A percentile compares a stretch with the other conserved stretches of the same genome.
Conservation (phyloP, 2,113 vertebrate genomes). For the Passer domesticus region DNA sequence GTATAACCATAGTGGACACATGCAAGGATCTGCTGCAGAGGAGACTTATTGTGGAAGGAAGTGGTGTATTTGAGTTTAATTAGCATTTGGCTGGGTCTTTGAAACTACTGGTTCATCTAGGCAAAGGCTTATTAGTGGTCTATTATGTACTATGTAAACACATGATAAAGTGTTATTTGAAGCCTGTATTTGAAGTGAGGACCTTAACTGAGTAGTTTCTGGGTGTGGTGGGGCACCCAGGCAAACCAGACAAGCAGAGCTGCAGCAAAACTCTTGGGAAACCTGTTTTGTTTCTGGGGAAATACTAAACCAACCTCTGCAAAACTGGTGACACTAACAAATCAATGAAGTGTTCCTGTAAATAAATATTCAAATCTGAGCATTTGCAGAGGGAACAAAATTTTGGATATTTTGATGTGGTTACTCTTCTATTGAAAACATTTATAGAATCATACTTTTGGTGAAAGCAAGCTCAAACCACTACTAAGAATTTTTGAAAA, state of each 20-base stretch:
- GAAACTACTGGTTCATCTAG: neutral
- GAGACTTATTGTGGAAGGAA: neutral
- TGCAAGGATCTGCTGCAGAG: neutral
- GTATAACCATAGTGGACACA: neutral
- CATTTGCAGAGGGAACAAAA: neutral
- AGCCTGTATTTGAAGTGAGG: neutral
- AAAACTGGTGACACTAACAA: neutral
- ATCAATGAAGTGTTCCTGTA: neutral
- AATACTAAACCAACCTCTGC: neutral
- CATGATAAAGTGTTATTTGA: neutral
- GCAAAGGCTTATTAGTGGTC: neutral
- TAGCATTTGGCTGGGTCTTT: neutral
- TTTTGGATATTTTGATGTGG: neutral
- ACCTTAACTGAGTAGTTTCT: neutral
- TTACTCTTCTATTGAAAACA: neutral
- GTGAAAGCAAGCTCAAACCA: neutral
- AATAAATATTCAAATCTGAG: neutral
- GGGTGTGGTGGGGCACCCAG: neutral
- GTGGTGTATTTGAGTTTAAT: neutral
- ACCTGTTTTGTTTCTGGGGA: neutral
- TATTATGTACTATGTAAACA: neutral
- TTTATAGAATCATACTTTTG: neutral
- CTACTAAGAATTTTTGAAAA: neutral
- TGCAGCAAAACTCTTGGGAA: rapidly evolving
- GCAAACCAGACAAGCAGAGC: neutral